Conservation (phyloP, 2,797 vertebrate species). For the Squalus acanthias region DNA sequence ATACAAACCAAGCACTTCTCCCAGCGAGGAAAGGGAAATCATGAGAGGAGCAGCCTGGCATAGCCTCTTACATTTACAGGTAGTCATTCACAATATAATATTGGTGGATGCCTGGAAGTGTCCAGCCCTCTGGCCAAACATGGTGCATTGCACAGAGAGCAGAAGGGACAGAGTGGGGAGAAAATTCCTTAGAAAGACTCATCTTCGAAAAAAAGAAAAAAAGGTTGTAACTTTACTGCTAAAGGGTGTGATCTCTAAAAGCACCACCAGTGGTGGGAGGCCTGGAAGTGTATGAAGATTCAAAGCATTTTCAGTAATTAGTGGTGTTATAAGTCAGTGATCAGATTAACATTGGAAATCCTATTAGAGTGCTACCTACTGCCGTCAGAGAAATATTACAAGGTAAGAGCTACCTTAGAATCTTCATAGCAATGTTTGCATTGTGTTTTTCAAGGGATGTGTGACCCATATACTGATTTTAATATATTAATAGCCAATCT, state of each 20-base stretch:
- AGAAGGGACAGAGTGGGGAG: neutral
- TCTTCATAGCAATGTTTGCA: neutral
- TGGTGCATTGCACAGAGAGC: neutral
- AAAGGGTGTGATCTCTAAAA: neutral
- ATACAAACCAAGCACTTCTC: neutral
- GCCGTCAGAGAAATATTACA: neutral
- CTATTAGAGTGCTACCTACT: neutral
- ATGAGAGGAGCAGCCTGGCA: neutral
- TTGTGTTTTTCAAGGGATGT: neutral
- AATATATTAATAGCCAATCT: neutral
- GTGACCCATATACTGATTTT: neutral
- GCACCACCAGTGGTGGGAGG: neutral
- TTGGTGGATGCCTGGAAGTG: neutral
- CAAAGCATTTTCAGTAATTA: neutral
- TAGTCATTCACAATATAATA: neutral
- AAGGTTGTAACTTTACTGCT: neutral
- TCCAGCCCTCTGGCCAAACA: neutral
- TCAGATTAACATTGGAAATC: neutral
- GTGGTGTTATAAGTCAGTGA: neutral
- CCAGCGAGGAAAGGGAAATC: neutral
- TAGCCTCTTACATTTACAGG: neutral
- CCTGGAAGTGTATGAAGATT: neutral
- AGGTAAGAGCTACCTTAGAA: neutral
- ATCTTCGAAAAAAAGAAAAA: neutral
- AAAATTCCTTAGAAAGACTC: neutral